Percentiles rank a stretch among this genome's conserved stretches.
Conservation (phyloP, 2,113 vertebrate genomes). For the Falcunculus frontatus region DNA sequence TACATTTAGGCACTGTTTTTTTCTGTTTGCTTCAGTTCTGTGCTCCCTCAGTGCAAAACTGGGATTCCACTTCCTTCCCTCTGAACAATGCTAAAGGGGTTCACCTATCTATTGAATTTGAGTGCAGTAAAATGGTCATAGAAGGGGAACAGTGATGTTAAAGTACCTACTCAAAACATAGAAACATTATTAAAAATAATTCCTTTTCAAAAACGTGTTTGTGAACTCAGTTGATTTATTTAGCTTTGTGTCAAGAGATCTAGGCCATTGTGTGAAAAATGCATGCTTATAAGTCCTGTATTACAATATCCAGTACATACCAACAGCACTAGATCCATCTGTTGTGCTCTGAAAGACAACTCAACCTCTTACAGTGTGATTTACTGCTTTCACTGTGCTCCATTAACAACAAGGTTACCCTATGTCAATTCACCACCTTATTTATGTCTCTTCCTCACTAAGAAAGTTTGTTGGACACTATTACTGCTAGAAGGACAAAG, state of each 20-base stretch:
- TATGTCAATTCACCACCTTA: background rate
- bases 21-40: background rate
- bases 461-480: background rate
- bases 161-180: background rate
- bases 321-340: background rate
- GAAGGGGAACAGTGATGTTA: background rate
- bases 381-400: background rate
- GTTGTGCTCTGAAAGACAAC: background rate
- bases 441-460: background rate
- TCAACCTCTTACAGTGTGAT: background rate
- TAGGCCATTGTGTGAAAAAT: background rate
- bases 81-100: background rate
- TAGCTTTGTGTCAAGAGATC: background rate
- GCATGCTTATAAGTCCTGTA: background rate
- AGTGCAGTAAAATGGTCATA: background rate
- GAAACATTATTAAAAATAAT: background rate
- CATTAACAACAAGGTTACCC: background rate
- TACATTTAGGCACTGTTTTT: background rate
- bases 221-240: background rate
- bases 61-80: background rate
- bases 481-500: background rate
- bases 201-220: background rate
- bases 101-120: background rate
- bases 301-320: background rate
- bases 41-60: background rate